Conservation (phyloP, 2,113 vertebrate species). For the Empidonax alnorum region DNA sequence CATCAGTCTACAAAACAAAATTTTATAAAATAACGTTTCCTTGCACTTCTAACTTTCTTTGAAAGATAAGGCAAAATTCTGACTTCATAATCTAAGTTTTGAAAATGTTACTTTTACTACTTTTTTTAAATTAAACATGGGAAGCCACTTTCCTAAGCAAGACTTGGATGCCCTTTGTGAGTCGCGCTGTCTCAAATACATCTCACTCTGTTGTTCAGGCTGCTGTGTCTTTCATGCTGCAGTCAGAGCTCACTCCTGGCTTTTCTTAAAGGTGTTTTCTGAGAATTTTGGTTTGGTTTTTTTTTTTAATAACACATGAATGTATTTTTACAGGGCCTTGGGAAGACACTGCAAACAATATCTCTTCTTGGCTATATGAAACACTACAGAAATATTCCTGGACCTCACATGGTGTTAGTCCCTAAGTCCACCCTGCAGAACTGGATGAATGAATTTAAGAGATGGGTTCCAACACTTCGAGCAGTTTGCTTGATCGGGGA, state of each 20-base stretch:
- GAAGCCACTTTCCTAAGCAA: background rate
- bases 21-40: background rate
- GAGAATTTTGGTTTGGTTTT: background rate
- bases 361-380: slow-evolving; percentile 98
- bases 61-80: background rate
- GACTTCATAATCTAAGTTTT: background rate
- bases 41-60: background rate
- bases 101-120: background rate
- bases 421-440: slow-evolving; percentile 99
- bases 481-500: slow-evolving; percentile 96
- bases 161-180: background rate
- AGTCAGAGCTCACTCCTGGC: background rate
- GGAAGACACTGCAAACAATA: slow-evolving; percentile 98
- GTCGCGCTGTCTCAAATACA: background rate
- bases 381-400: slow-evolving; percentile 97
- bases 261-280: background rate
- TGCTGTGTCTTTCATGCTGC: background rate
- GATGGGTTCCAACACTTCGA: slow-evolving; percentile 97
- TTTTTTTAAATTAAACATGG: background rate
- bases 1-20: background rate
- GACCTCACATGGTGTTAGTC: slow-evolving; percentile 99
- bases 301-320: background rate
- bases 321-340: slow-evolving; percentile 84
- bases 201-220: background rate
- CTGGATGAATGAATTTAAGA: slow-evolving; percentile 99